Evolutionary conservation across 1,140 invertebrate genomes (phyloP).

Genomic region (Calliopsis andreniformis): DNA sequence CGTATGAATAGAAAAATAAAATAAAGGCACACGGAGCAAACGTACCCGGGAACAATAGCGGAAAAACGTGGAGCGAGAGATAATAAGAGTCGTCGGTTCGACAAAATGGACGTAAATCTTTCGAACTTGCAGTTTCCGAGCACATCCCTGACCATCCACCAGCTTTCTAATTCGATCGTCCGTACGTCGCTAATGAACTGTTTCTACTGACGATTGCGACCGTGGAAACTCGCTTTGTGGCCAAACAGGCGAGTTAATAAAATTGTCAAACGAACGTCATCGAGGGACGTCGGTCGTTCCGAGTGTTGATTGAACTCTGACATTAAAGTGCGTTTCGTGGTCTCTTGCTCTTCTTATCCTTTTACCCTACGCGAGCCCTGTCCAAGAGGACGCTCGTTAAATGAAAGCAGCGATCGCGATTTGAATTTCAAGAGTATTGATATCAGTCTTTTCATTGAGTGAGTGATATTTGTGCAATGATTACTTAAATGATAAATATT

Average conservation of each 20-base stretch:
- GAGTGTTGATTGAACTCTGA: constrained; percentile 9
- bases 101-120: constrained; percentile 35
- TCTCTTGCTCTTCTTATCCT: neutral
- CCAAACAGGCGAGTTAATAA: constrained; percentile 34
- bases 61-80: constrained; percentile 26
- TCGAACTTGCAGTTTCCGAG: constrained; percentile 59
- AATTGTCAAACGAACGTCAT: constrained; percentile 55
- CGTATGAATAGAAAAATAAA: neutral
- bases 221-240: constrained; percentile 54
- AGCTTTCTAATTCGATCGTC: constrained; percentile 62
- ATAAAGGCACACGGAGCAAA: constrained; percentile 1
- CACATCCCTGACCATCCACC: constrained; percentile 56
- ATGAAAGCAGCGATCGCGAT: neutral
- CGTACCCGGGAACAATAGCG: constrained; percentile 8
- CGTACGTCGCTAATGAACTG: constrained; percentile 56
- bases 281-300: constrained; percentile 18
- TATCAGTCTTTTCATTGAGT: neutral
- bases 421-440: neutral
- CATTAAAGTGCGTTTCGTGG: constrained; percentile 29
- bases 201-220: constrained; percentile 33
- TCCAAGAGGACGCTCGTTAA: neutral
- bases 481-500: neutral
- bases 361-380: too few relatives aligned
- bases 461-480: neutral
- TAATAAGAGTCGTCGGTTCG: constrained; percentile 10